Percentiles rank a stretch among this genome's conserved stretches.
phyloP scores from a whole-genome alignment of 2,113 vertebrate species.

The Sphyrna mokarran region DNA sequence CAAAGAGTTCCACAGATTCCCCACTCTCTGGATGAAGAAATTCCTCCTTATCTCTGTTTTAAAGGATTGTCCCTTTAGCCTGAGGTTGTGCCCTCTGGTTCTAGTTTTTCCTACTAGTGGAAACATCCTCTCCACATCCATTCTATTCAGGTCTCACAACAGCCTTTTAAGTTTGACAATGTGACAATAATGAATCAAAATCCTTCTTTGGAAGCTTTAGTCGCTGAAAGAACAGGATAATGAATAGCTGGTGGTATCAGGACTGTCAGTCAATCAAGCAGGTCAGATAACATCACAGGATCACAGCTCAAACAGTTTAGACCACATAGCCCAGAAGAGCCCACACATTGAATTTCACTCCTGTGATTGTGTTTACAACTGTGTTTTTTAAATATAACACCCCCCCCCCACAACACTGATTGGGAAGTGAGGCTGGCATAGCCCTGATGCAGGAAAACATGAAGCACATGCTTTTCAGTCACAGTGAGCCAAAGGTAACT shows the following conservation, averaged over 20 bases:
- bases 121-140: too few relatives aligned
- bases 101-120: too few relatives aligned
- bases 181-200: too few relatives aligned
- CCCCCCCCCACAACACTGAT: not conserved
- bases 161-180: too few relatives aligned
- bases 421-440: not conserved
- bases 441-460: not conserved
- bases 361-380: not conserved
- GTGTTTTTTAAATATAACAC: too few relatives aligned
- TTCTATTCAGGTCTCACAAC: too few relatives aligned
- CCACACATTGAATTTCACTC: not conserved
- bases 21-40: too few relatives aligned
- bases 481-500: not conserved
- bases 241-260: not conserved
- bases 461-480: not conserved
- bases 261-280: not conserved
- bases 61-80: too few relatives aligned
- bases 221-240: not conserved
- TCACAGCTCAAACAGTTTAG: not conserved
- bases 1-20: too few relatives aligned
- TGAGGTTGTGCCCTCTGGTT: too few relatives aligned
- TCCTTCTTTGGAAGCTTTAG: not conserved
- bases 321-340: not conserved
- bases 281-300: not conserved
- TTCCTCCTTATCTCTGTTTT: too few relatives aligned